Base-by-base conservation (phyloP, 1,140 invertebrate species). In the Aradophagus sp. region DNA sequence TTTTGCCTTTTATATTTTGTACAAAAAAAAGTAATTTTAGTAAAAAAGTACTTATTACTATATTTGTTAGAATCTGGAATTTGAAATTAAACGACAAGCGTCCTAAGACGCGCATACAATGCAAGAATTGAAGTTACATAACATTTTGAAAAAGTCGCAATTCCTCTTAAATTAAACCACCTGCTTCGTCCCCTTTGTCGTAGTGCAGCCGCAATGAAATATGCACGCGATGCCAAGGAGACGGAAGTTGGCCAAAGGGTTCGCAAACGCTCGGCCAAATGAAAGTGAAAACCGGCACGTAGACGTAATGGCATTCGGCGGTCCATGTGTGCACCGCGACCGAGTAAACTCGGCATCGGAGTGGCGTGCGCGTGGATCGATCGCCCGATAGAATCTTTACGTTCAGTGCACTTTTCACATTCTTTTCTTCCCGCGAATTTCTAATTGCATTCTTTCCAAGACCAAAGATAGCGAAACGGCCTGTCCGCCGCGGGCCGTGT, bases 191-290 rank as follows among this genome's bases (percentile, higher is more conserved):
- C n/a, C n/a, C n/a, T n/a, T n/a, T n/a, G n/a, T n/a, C n/a, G n/a
- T n/a, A n/a, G n/a, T n/a, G n/a, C n/a, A n/a, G n/a, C n/a, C n/a
- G n/a, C n/a, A n/a, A 39, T 62, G 56, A 74, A 74, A 74, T 74
- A 70, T 74, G 66, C 66, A 50, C 55, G 56, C 55, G 27, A 52
- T 65, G 61, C 65, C 66, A 68, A 74, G 71, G 61, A 74, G 72
- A 74, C 72, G 72, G 73, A 75, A 75, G 73, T 75, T 75, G 59
- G 73, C 55, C 61, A 61, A 75, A 75, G 68, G 73, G 73, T 70
- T 62, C 38, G 62, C 66, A 41, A 63, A 45, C 32, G 58, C 36
- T 50, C 50, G 56, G 36, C 55, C 63, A 32, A 59, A 68, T 53
- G 72, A 74, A 74, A 74, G 73, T 74, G 73, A 74, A 74, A 74